Evolutionary conservation across 2,113 vertebrate species (phyloP), one percentile per base, ranked within the genome.

Genomic region (Ancistrus triradiatus): DNA sequence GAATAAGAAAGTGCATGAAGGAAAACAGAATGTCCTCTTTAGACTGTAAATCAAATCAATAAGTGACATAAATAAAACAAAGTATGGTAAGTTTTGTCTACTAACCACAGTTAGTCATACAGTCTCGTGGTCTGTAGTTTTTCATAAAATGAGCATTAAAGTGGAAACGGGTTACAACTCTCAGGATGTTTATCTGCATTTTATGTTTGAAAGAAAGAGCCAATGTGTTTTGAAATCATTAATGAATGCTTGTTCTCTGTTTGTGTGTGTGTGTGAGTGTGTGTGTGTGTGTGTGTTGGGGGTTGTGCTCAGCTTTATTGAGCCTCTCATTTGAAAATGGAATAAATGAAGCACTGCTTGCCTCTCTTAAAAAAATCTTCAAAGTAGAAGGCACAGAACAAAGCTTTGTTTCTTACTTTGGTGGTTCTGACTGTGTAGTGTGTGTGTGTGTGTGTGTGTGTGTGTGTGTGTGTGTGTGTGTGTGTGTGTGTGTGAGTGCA

Each of bases 301-400:
- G 78, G 60, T 51, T 74, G 72, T 67, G 50, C 65, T 56, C 43
- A 25, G 67, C 70, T 74, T 80, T 83, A 76, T 80, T 78, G 74
- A 81, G 77, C 63, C 71, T 65, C 66, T 31, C 61, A 78, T 81
- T 83, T 81, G 75, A 83, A 85, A 87, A 87, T 86, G 84, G 81
- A 88, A 85, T 86, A 88, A 88, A 87, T 83, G 82, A 87, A 85
- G 80, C 76, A 77, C 85, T 88, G 86, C 86, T 88, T 85, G 81
- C 63, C 78, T 74, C 69, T 77, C 68, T 82, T 84, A 79, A 79
- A 74, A 82, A 84, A 82, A 85, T 84, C 85, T 88, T 88, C 86
- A 89, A 89, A 89, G 86, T 85, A 70, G 80, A 84, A 81, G 61
- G 31, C 58, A 76, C 74, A 66, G 85, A 89, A 88, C 86, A 88